A percentile compares a stretch with the other conserved stretches of the same genome.
Conservation (phyloP, 2,888 invertebrate genomes). For the Pollenia griseotomentosa region DNA sequence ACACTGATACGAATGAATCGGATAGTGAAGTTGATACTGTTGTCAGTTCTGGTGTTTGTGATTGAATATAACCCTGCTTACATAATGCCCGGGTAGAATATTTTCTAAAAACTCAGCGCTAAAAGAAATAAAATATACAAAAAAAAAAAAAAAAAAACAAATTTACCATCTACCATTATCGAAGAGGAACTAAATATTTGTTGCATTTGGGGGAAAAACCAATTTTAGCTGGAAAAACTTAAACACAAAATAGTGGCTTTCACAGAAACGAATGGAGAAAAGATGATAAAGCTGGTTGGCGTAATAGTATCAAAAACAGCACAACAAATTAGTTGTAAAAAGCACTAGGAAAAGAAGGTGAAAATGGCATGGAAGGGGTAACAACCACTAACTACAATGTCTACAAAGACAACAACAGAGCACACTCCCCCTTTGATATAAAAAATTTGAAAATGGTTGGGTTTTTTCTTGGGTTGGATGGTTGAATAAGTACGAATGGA, state of each 20-base stretch:
- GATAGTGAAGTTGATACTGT: background rate
- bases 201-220: constrained; percentile 9
- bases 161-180: background rate
- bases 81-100: background rate
- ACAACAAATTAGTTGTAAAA: constrained; percentile 12
- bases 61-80: constrained; percentile 5
- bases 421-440: background rate
- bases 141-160: constrained; percentile 24
- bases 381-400: constrained; percentile 57
- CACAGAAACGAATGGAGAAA: background rate
- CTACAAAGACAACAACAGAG: constrained; percentile 3
- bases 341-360: background rate
- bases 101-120: background rate
- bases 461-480: constrained; percentile 7
- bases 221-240: constrained; percentile 25
- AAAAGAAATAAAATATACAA: constrained; percentile 58
- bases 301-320: background rate
- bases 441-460: constrained; percentile 25
- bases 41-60: background rate
- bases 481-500: constrained; percentile 22
- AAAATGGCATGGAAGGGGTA: background rate
- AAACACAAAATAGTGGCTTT: no score
- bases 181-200: constrained; percentile 1
- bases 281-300: background rate
- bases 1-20: background rate